Base-by-base conservation (phyloP, 2,797 vertebrate species). In the Synaphobranchus kaupii region DNA sequence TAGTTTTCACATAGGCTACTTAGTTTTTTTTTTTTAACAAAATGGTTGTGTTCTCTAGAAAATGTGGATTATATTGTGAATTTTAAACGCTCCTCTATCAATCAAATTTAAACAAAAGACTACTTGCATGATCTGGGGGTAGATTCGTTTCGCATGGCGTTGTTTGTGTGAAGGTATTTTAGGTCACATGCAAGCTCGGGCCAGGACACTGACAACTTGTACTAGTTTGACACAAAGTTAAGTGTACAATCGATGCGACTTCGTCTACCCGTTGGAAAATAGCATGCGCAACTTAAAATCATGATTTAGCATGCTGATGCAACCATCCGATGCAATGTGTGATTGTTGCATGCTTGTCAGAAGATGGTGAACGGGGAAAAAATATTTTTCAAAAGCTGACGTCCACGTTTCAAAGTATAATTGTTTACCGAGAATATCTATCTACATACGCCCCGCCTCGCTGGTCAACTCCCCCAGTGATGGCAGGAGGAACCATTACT, bases 361-460 rank as follows among this genome's bases (percentile, higher is more conserved):
- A 84, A 6, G 31, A 48, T 28, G 12, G 1, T 84, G 22, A 58
- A 84, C 52, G 7, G 78, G 9, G 10, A n/a, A 50, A 12, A 81
- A 50, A n/a, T 22, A 80, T 80, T 80, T 81, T 22, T 4, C 22
- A 48, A 22, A 86, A 86, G 68, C 9, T 10, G 20, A 73, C 71
- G 54, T 50, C 85, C 52, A 47, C 63, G 47, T 52, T 48, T 83
- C 82, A 86, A 68, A 66, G 25, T 34, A 39, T 39, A 52, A 68
- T 58, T 86, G 54, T 86, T 78, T 88, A 4, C 13, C 54, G 86
- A 85, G 10, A 85, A 48, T 80, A 56, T n/a, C n/a, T 84, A 1
- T 84, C 60, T 63, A 48, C 86, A 87, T 84, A 85, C 50, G 68
- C n/a, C 89, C 90, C 91, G 91, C 92, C 91, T 86, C 44, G 9